Evolutionary conservation across 2,797 vertebrate species (phyloP), one percentile per base, ranked within the genome.

Genomic region (Antennarius maculatus): DNA sequence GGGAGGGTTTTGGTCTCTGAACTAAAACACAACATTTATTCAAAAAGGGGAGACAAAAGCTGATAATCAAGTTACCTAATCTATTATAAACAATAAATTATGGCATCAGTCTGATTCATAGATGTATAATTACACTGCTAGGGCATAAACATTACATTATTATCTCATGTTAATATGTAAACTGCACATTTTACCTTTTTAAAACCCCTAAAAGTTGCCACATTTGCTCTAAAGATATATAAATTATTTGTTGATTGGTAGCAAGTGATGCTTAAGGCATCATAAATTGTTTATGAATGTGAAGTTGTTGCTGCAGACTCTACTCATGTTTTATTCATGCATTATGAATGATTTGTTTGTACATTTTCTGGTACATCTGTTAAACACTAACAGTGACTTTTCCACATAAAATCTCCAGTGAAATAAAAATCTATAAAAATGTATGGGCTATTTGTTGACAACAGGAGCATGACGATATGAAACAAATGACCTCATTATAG

Each of bases 161-260:
- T 41, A 13, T 8, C 15, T 42, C 14, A 23, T 0, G 1, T 45
- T 54, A 39, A 41, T 42, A 43, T n/a, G 3, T 17, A 49, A 66
- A 42, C 28, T n/a, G 42, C 23, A 1, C 6, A 10, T 54, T 17
- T 45, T 49, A 27, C 7, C 23, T 50, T 27, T 28, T 10, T 17
- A 18, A 15, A 11, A 53, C 51, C 2, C 13, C 7, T 6, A 46
- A 59, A 46, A 6, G 8, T 48, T 42, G 15, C 31, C 31, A 28
- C 42, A n/a, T 65, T 64, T 68, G 7, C 54, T 70, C 41, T 14
- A 10, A 69, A 45, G 8, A 52, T 57, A 16, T 27, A 62, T 49
- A 31, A 73, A 74, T 73, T 56, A 66, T 72, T 43, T 66, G 52
- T 74, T 64, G 55, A 71, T 82, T 75, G 54, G 74, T 62, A 69